A percentile compares a stretch with the other conserved stretches of the same genome.
Conservation (phyloP, 2,888 invertebrate species). For the Drosophila glabriapex region DNA sequence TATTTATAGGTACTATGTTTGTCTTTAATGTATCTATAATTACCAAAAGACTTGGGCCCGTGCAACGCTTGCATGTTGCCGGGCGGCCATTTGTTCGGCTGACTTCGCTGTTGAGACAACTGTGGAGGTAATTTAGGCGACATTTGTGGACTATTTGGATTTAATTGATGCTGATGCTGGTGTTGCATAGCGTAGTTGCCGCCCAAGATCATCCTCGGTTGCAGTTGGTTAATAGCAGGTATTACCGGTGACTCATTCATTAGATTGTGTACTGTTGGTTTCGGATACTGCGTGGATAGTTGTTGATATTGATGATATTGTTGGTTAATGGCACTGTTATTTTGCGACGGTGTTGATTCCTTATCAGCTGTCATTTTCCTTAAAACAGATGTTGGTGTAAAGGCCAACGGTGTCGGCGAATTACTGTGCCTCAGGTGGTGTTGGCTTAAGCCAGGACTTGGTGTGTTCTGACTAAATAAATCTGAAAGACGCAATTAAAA, state of each 20-base stretch:
- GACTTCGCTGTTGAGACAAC: conserved; percentile 42
- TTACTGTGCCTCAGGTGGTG: conserved; percentile 72
- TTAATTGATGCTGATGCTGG: conserved; percentile 55
- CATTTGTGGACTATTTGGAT: conserved; percentile 58
- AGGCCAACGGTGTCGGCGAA: conserved; percentile 91
- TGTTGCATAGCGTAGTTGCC: conserved; percentile 61
- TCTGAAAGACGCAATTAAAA: conserved; percentile 39
- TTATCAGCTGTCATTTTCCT: conserved; percentile 97
- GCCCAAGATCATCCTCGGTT: conserved; percentile 84
- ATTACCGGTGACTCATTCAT: conserved; percentile 59
- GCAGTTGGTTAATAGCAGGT: conserved; percentile 53
- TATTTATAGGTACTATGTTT: not conserved
- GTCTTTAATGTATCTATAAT: not conserved
- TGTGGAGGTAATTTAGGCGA: conserved; percentile 64
- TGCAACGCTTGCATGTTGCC: conserved; percentile 45
- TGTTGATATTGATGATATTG: conserved; percentile 40
- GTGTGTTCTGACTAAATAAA: conserved; percentile 28
- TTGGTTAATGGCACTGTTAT: conserved; percentile 22
- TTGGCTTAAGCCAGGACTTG: conserved; percentile 41
- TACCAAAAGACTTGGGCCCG: conserved; percentile 60
- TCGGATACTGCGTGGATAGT: conserved; percentile 32
- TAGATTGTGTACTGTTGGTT: conserved; percentile 37
- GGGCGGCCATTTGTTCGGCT: conserved; percentile 57
- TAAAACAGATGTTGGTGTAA: conserved; percentile 97
- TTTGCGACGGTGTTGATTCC: conserved; percentile 86